A percentile compares a stretch with the other conserved stretches of the same genome.
phyloP scores from a whole-genome alignment of 2,113 vertebrate genomes.

The Nothocercus nigrocapillus region DNA sequence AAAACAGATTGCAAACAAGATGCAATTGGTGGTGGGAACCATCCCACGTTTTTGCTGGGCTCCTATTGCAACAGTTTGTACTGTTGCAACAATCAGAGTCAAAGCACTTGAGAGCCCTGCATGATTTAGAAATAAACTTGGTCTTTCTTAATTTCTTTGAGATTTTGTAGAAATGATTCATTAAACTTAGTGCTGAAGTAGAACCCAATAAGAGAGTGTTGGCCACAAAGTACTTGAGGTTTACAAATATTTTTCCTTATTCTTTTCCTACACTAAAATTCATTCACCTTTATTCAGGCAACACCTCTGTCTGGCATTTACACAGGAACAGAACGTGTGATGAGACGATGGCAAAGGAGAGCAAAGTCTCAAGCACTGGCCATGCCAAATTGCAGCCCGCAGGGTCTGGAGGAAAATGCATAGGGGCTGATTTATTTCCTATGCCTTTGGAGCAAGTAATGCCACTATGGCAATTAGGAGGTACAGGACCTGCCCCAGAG shows the following conservation, averaged over 20 bases:
- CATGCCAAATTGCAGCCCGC: background rate
- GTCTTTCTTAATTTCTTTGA: background rate
- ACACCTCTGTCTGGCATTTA: background rate
- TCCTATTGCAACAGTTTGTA: slow-evolving; percentile 10
- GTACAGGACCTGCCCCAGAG: accelerated
- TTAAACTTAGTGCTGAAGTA: background rate
- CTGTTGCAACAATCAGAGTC: background rate
- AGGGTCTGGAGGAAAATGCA: background rate
- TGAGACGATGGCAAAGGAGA: background rate
- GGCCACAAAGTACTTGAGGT: background rate
- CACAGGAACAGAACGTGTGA: background rate
- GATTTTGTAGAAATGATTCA: background rate
- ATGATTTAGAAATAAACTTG: background rate
- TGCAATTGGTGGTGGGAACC: background rate
- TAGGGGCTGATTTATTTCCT: background rate
- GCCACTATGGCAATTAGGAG: background rate
- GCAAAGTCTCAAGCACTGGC: background rate
- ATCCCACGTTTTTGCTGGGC: background rate
- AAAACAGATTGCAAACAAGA: slow-evolving; percentile 47
- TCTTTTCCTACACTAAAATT: background rate
- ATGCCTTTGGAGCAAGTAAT: background rate
- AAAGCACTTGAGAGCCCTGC: background rate
- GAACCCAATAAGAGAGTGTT: background rate
- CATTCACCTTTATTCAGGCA: background rate
- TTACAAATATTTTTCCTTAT: background rate